Percentiles rank a stretch among this genome's conserved stretches.
Evolutionary conservation across 2,113 vertebrate genomes (phyloP).

Genomic region (Oceanodroma tethys): DNA sequence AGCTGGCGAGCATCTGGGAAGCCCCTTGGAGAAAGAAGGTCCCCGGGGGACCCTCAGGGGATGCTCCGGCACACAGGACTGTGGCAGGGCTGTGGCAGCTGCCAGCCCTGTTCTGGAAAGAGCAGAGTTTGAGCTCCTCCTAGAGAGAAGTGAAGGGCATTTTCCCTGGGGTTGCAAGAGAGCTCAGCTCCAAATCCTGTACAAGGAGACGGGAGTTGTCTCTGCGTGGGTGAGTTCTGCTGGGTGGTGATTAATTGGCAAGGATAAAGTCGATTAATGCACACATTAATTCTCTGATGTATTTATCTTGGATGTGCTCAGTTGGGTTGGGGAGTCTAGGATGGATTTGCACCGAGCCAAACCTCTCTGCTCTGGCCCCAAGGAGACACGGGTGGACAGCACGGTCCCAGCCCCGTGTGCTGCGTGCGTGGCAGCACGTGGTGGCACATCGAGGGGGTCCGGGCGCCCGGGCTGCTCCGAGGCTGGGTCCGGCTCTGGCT

Average conservation of each 20-base stretch:
- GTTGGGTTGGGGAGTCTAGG: not conserved
- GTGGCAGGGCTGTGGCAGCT: not conserved
- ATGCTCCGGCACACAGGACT: not conserved
- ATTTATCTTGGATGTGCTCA: not conserved
- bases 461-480: accelerated
- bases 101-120: not conserved
- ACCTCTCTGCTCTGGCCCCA: not conserved
- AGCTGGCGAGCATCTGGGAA: not conserved
- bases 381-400: not conserved
- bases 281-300: not conserved
- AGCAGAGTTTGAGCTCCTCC: slow-evolving; percentile 17
- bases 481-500: not conserved
- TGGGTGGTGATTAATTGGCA: not conserved
- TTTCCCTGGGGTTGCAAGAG: not conserved
- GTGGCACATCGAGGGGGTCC: not conserved
- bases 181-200: not conserved
- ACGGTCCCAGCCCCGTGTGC: accelerated
- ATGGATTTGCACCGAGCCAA: not conserved
- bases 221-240: not conserved
- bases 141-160: not conserved
- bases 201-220: accelerated
- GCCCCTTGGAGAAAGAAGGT: not conserved
- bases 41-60: too few relatives aligned
- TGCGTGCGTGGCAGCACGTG: accelerated
- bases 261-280: not conserved